These are phyloP conservation scores for Ctenicera cuprea DNA, from an alignment of 2,888 invertebrate genomes.

Conservation along the genomic window DNA sequence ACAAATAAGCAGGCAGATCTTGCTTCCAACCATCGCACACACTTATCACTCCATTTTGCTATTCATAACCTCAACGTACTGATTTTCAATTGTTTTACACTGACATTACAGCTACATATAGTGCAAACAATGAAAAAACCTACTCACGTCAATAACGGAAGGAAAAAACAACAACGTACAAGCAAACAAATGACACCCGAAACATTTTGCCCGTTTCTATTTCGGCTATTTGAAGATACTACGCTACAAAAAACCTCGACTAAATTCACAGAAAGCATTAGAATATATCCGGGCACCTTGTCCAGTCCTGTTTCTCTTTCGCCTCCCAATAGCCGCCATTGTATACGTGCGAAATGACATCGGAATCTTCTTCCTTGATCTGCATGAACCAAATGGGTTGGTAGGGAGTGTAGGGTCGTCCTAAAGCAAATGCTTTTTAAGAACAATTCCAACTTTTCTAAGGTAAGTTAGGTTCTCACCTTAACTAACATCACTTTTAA, in stretches of 20 bases:
- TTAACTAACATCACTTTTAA: too few relatives aligned
- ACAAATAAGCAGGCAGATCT: constrained; percentile 21
- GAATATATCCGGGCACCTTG: constrained; percentile 93
- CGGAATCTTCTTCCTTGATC: constrained; percentile 82
- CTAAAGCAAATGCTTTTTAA: constrained; percentile 55
- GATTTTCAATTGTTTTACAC: too few relatives aligned
- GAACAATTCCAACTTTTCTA: too few relatives aligned
- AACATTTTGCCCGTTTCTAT: background rate
- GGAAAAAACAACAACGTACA: background rate
- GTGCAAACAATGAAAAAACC: background rate
- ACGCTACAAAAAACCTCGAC: constrained; percentile 30
- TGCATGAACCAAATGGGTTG: constrained; percentile 94
- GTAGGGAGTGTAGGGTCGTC: constrained; percentile 82
- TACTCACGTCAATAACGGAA: background rate
- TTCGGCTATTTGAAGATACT: background rate
- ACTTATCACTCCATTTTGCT: background rate
- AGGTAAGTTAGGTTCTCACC: too few relatives aligned
- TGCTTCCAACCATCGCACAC: constrained; percentile 3
- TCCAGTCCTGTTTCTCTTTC: constrained; percentile 93
- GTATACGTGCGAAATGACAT: constrained; percentile 86
- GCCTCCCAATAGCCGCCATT: constrained; percentile 94
- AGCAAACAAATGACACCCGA: background rate
- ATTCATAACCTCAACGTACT: background rate
- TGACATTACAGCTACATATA: too few relatives aligned
- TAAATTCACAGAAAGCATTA: constrained; percentile 64